phyloP scores from a whole-genome alignment of 2,113 vertebrate species.

The Machaerirhynchus nigripectus region DNA sequence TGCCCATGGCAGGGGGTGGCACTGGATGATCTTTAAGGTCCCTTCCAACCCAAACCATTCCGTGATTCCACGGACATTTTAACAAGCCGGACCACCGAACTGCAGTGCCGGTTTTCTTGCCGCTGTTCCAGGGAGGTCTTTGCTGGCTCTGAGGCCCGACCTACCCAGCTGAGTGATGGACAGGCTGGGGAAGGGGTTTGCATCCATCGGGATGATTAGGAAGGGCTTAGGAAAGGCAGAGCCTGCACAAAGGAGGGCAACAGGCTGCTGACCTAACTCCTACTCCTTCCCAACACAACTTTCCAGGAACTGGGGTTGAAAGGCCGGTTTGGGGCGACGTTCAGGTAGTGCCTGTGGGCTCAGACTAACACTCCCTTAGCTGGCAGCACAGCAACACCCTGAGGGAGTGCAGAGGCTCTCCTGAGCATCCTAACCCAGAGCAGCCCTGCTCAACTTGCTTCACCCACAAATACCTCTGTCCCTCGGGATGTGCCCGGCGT shows the following conservation, averaged over 20 bases:
- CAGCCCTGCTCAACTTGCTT: not conserved
- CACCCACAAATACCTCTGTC: accelerated
- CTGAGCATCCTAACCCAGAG: not conserved
- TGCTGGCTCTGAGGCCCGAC: not conserved
- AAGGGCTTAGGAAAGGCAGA: not conserved
- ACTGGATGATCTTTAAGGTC: not conserved
- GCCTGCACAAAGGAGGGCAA: accelerated
- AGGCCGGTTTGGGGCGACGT: not conserved
- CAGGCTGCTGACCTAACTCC: not conserved
- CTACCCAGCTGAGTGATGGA: too few relatives aligned
- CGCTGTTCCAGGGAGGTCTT: accelerated
- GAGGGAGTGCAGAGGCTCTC: not conserved
- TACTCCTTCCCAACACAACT: not conserved
- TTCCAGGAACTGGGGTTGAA: not conserved
- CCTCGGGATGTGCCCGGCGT: not conserved
- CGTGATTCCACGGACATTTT: not conserved
- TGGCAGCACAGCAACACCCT: not conserved
- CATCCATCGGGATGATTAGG: too few relatives aligned
- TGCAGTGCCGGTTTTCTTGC: not conserved
- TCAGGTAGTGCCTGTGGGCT: not conserved
- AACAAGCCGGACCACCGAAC: not conserved
- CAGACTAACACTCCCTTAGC: not conserved
- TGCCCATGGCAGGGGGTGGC: not conserved
- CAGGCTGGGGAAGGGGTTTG: not conserved
- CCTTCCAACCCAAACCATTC: not conserved